Conservation (phyloP, 2,113 vertebrate species). For the Megaptera novaeangliae region DNA sequence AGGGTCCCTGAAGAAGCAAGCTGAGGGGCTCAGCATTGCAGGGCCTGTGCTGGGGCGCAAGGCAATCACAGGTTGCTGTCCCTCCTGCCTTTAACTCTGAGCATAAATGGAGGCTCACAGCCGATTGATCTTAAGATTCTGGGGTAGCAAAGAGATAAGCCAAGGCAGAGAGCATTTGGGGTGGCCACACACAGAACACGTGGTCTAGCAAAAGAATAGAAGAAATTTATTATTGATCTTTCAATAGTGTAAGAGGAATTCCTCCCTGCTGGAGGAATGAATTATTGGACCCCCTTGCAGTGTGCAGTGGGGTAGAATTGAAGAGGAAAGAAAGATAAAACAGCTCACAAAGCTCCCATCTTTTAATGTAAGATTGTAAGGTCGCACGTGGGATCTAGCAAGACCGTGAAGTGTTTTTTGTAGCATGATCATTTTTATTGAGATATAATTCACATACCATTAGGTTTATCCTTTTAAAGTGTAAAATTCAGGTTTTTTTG, state of each 20-base stretch:
- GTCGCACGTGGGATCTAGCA: background rate
- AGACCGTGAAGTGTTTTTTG: background rate
- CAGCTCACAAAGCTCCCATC: background rate
- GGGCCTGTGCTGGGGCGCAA: background rate
- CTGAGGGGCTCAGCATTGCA: background rate
- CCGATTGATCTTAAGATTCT: background rate
- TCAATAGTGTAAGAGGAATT: accelerated
- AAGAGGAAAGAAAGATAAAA: background rate
- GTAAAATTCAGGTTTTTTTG: background rate
- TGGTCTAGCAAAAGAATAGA: background rate
- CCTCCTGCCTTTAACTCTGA: background rate
- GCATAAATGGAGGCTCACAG: background rate
- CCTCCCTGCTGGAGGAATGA: background rate
- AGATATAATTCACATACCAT: background rate
- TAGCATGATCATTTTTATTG: background rate
- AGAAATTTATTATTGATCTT: background rate
- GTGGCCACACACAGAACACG: background rate
- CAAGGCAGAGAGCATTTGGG: background rate
- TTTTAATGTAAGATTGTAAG: background rate
- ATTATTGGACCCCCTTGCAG: background rate
- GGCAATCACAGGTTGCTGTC: background rate
- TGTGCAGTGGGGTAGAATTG: background rate
- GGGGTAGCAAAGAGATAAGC: background rate
- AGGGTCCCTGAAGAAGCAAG: background rate
- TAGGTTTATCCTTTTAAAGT: background rate